These are phyloP conservation scores for Synodontis membranacea DNA, from an alignment of 2,113 vertebrate genomes.

Conservation along the genomic window DNA sequence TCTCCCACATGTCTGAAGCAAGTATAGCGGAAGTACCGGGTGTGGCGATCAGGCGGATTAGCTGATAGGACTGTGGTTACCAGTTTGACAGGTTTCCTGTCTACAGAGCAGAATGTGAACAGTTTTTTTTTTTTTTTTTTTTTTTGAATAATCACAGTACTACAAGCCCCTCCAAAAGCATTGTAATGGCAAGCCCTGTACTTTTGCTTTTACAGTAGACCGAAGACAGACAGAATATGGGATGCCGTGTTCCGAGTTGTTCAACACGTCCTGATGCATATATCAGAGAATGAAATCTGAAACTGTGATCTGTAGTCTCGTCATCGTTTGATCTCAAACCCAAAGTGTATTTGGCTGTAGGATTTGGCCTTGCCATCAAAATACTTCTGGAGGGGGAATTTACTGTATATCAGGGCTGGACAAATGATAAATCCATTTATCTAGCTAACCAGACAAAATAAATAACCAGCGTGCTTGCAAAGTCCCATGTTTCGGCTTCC, in stretches of 20 bases:
- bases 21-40: background rate
- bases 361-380: background rate
- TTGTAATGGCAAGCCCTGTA: background rate
- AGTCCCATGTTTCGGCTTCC: background rate
- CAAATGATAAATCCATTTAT: background rate
- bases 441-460: background rate
- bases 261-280: background rate
- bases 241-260: background rate
- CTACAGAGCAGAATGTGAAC: background rate
- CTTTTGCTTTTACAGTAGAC: background rate
- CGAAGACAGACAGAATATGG: background rate
- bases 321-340: background rate
- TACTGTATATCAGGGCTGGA: background rate
- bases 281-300: background rate
- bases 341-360: background rate
- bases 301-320: background rate
- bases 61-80: background rate
- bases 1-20: background rate
- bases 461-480: background rate
- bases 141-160: background rate
- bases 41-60: background rate
- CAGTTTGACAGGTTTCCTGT: background rate
- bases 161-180: background rate
- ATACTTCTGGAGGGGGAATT: background rate
- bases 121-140: too few relatives aligned